Evolutionary conservation across 92 coral and sea anemone genomes (phyloP), one percentile per base, ranked within the genome.

Genomic region (Virgularia gustaviana): DNA sequence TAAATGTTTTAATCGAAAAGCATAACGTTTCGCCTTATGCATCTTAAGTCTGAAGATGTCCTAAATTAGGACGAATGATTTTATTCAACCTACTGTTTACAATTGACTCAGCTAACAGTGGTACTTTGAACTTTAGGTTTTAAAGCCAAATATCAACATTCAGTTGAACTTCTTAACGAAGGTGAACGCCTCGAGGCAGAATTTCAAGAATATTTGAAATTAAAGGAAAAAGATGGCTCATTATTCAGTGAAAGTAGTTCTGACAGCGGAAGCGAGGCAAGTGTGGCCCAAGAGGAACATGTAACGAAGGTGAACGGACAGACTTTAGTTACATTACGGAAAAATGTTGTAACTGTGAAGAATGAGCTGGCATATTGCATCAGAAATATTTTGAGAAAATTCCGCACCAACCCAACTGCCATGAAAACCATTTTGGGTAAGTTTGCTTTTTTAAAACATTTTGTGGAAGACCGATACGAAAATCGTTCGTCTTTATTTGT

Each of bases 321-420:
- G 83, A 18, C 61, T 77, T 3, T 70, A 52, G 20, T 76, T 79
- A 56, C 47, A 20, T 20, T 62, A 20, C 64, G 54, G 18, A 53
- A 49, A 9, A 49, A 60, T 6, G 53, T 31, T 25, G 55, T 23
- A 2, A 23, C 39, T 6, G 36, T 60, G 18, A 16, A 20, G 45
- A 41, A 63, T 6, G 81, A 87, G 35, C 49, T 91, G 19, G 75
- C 66, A 20, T 73, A 71, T 52, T 91, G 96, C 22, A 64, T 84
- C 39, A 83, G 76, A 47, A 85, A 86, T 22, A 86, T 89, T 25
- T 57, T 91, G 24, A 70, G 97, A 42, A 82, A 71, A 44, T 86
- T 91, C 55, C 81, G 79, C 63, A 83, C 85, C 49, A 87, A 91
- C 41, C 92, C 97, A 0, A 89, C 90, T 56, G 89, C 97, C 3